Conservation (phyloP, 1,140 invertebrate species). For the Planococcus citri region DNA sequence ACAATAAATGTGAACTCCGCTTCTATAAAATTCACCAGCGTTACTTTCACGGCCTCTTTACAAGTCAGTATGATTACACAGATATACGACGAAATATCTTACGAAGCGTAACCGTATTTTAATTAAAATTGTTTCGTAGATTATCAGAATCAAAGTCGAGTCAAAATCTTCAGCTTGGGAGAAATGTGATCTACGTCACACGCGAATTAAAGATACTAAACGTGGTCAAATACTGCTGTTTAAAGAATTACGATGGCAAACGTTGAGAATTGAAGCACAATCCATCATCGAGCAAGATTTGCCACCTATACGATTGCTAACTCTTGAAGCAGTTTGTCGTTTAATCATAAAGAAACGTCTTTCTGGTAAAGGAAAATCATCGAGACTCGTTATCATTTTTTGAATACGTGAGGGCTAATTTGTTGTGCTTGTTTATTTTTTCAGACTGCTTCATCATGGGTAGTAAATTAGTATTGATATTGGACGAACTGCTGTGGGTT, state of each 20-base stretch:
- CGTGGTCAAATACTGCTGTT: constrained; percentile 87
- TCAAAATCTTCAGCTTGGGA: constrained; percentile 85
- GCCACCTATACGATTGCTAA: constrained; percentile 81
- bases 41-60: constrained; percentile 85
- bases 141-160: constrained; percentile 81
- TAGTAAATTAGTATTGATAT: constrained; percentile 77
- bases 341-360: constrained; percentile 93
- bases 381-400: not conserved
- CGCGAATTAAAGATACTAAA: constrained; percentile 77
- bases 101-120: not conserved
- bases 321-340: constrained; percentile 87
- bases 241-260: constrained; percentile 97
- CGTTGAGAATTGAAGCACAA: constrained; percentile 82
- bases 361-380: constrained; percentile 54
- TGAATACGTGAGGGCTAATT: not conserved
- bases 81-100: not conserved
- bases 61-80: constrained; percentile 65
- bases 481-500: constrained; percentile 97
- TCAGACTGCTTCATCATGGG: constrained; percentile 87
- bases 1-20: constrained; percentile 90
- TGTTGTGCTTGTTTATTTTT: constrained; percentile 30
- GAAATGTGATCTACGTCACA: constrained; percentile 66
- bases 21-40: constrained; percentile 81
- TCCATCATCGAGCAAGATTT: constrained; percentile 65
- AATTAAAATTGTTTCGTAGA: constrained; percentile 40